Conservation (phyloP, 2,797 vertebrate genomes). For the Sarcophilus harrisii region DNA sequence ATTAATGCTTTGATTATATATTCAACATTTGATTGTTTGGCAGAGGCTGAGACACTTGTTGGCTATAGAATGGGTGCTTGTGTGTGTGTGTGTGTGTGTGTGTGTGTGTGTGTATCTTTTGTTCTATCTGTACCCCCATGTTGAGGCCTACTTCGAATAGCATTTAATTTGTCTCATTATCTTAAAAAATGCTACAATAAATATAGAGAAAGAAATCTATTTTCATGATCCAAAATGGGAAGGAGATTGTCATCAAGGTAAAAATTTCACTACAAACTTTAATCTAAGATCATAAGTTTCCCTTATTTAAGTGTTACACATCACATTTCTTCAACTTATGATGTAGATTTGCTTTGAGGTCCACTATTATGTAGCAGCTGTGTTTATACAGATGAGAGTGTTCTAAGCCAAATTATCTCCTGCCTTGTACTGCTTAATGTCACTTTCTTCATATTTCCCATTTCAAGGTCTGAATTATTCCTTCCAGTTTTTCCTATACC, state of each 20-base stretch:
- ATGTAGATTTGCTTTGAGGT: constrained; percentile 42
- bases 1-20: background rate
- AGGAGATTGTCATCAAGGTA: background rate
- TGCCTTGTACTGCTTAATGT: constrained; percentile 60
- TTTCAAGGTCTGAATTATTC: constrained; percentile 14
- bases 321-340: constrained; percentile 53
- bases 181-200: constrained; percentile 32
- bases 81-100: background rate
- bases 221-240: constrained; percentile 37
- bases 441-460: constrained; percentile 44
- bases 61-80: background rate
- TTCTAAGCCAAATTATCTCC: constrained; percentile 57
- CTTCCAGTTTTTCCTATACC: constrained; percentile 19
- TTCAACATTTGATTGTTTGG: background rate
- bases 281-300: background rate
- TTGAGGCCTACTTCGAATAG: background rate
- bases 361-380: constrained; percentile 47
- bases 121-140: background rate
- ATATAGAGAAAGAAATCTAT: background rate
- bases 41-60: background rate
- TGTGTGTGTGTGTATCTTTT: background rate
- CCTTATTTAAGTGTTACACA: constrained; percentile 9
- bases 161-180: constrained; percentile 49
- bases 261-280: constrained; percentile 55
- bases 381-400: constrained; percentile 54